phyloP scores from a whole-genome alignment of 2,888 invertebrate species.

The Galeopsomyia nigrocyanea region DNA sequence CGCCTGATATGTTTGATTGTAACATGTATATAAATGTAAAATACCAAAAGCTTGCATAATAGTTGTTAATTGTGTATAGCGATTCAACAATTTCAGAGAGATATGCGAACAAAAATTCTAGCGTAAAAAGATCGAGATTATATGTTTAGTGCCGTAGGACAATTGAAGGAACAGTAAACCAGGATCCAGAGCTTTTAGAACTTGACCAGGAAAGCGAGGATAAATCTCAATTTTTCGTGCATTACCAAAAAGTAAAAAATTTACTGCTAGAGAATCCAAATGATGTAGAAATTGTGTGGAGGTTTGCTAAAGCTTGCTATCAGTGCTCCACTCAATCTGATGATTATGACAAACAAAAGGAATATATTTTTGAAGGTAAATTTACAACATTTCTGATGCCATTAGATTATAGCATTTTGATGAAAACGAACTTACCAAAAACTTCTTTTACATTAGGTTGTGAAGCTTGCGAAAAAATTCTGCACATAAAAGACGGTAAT shows the following conservation, averaged over 20 bases:
- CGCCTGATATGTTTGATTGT: not conserved
- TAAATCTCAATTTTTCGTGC: conserved; percentile 49
- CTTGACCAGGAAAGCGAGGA: conserved; percentile 56
- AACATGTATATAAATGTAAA: not conserved
- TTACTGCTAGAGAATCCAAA: conserved; percentile 56
- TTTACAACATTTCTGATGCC: conserved; percentile 15
- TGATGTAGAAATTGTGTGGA: conserved; percentile 63
- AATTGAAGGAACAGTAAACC: conserved; percentile 56
- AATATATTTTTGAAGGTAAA: conserved; percentile 59
- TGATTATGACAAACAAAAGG: conserved; percentile 52
- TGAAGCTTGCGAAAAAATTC: conserved; percentile 72
- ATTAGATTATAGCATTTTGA: conserved; percentile 3
- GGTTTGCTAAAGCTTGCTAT: conserved; percentile 62
- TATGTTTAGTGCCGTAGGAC: conserved; percentile 65
- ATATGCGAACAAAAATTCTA: conserved; percentile 36
- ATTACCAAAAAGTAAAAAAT: conserved; percentile 56
- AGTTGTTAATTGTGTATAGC: conserved; percentile 23
- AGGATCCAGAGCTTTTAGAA: conserved; percentile 53
- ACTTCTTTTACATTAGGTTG: conserved; percentile 68
- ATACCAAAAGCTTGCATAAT: conserved; percentile 3
- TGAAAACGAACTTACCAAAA: conserved; percentile 1
- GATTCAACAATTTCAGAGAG: conserved; percentile 41
- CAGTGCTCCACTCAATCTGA: conserved; percentile 52
- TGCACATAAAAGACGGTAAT: conserved; percentile 71
- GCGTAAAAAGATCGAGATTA: conserved; percentile 59